These are phyloP conservation scores for Rhabdomys dilectus DNA, from an alignment of 2,113 vertebrate species.

Conservation along the genomic window DNA sequence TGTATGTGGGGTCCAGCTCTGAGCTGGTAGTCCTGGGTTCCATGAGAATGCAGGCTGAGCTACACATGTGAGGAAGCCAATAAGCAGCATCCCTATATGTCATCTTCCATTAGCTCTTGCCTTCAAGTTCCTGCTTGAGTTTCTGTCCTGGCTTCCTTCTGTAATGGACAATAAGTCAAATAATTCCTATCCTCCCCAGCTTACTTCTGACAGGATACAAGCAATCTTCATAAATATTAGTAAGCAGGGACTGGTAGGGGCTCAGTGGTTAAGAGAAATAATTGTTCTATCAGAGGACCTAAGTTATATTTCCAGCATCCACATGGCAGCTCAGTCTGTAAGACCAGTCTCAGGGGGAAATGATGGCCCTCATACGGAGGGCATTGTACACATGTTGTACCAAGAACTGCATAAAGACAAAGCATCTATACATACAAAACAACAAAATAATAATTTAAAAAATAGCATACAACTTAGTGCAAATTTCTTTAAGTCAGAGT, in stretches of 20 bases:
- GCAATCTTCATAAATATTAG: not conserved
- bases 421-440: not conserved
- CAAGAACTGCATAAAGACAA: not conserved
- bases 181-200: not conserved
- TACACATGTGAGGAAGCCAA: not conserved
- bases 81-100: not conserved
- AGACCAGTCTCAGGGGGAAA: not conserved
- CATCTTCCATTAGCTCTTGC: not conserved
- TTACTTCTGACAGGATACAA: not conserved
- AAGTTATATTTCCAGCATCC: not conserved
- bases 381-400: not conserved
- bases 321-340: not conserved
- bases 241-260: not conserved
- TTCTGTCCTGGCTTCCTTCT: not conserved
- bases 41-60: not conserved
- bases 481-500: not conserved
- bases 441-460: not conserved
- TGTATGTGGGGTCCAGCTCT: not conserved
- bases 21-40: not conserved
- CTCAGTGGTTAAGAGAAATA: not conserved
- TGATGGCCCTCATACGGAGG: not conserved
- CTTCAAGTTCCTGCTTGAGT: not conserved
- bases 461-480: not conserved
- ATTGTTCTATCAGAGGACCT: not conserved
- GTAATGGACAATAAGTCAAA: not conserved